Evolutionary conservation across 2,888 invertebrate genomes (phyloP).

Genomic region (Achlya flavicornis): DNA sequence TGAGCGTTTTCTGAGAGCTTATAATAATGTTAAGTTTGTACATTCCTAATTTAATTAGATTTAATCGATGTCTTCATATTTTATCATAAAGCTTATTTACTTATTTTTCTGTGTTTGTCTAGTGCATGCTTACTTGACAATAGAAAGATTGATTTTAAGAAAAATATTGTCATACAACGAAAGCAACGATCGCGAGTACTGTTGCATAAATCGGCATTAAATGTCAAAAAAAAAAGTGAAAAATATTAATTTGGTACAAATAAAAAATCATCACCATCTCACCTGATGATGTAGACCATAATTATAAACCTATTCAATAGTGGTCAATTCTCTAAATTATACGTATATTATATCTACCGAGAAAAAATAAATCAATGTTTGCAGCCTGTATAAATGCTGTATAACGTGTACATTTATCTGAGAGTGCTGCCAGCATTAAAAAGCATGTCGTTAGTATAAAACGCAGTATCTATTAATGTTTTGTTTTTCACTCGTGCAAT

Average conservation of each 20-base stretch:
- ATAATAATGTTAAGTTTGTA: constrained; percentile 65
- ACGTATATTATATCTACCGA: background rate
- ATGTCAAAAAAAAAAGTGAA: background rate
- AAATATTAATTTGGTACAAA: background rate
- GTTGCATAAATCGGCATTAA: background rate
- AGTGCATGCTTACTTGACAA: constrained; percentile 15
- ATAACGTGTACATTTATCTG: background rate
- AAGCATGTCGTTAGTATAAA: background rate
- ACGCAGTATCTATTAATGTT: constrained; percentile 13
- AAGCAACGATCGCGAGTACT: background rate
- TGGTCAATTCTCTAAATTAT: background rate
- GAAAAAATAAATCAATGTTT: background rate
- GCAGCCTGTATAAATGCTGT: background rate
- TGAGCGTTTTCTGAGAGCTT: constrained; percentile 43
- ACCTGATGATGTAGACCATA: background rate
- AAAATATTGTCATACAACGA: background rate
- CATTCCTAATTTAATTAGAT: constrained; percentile 67
- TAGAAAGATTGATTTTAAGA: background rate
- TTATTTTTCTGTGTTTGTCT: background rate
- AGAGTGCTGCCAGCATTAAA: background rate
- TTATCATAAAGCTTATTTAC: constrained; percentile 20
- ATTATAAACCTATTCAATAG: background rate
- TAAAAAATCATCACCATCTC: background rate
- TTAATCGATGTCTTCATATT: constrained; percentile 24
- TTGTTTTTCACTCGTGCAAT: constrained; percentile 26